Conservation (phyloP, 2,113 vertebrate species). For the Heterotilapia buettikoferi region DNA sequence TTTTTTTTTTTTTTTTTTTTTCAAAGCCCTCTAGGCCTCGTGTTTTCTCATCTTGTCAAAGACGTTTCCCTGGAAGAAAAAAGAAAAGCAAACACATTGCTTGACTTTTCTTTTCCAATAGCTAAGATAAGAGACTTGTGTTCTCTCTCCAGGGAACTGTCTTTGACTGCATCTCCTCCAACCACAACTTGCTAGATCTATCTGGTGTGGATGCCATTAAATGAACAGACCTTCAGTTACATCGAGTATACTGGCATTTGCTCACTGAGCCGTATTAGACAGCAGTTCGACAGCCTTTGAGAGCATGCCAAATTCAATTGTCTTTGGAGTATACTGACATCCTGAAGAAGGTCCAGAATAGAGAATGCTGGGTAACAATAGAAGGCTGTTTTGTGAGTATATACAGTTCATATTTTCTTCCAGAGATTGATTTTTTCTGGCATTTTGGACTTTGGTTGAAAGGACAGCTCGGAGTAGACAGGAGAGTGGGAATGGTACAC, state of each 20-base stretch:
- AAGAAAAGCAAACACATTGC: background rate
- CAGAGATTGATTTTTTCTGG: background rate
- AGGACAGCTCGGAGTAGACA: background rate
- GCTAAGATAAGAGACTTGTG: background rate
- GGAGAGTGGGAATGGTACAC: background rate
- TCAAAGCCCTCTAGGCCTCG: too few relatives aligned
- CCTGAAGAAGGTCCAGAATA: background rate
- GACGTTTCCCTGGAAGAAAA: background rate
- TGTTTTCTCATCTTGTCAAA: too few relatives aligned
- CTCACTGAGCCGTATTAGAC: constrained; percentile 8
- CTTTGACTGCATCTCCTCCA: background rate
- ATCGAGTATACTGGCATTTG: background rate
- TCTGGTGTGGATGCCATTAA: constrained; percentile 29
- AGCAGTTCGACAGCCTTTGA: background rate
- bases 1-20: background rate
- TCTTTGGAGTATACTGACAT: background rate
- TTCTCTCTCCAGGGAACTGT: background rate
- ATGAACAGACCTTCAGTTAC: constrained; percentile 19
- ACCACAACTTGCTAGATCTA: background rate
- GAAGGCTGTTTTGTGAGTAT: background rate
- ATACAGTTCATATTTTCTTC: background rate
- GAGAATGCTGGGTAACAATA: background rate
- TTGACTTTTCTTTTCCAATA: background rate
- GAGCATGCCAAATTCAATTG: background rate
- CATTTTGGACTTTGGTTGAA: background rate